Evolutionary conservation across 2,888 invertebrate species (phyloP), one percentile per base, ranked within the genome.

Genomic region (Aporophyla lueneburgensis): DNA sequence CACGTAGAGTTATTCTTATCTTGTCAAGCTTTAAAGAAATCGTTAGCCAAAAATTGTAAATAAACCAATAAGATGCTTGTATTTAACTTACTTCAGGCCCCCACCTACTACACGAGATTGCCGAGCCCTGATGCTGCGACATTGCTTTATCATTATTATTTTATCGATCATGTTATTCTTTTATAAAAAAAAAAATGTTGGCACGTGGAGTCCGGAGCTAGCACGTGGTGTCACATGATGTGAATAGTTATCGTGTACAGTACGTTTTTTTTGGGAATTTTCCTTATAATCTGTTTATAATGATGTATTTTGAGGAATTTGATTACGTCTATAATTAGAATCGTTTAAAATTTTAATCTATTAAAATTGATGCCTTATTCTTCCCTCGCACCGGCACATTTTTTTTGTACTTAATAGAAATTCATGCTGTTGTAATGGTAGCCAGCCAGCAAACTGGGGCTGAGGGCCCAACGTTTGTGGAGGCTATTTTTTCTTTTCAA

Each of bases 61-160:
- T 61, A 14, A 33, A 61, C 81, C 71, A 73, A 76, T 83, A 49
- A 61, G 76, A 51, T 56, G 27, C 33, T 65, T n/a, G 43, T 53
- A 46, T 72, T 51, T 76, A 46, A 71, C 14, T n/a, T 24, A 19
- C 46, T 56, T 59, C 33, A 53, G 70, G 78, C 78, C 73, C 73
- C 78, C 75, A 61, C 71, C 79, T 69, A 71, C 78, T 49, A 59
- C 59, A 69, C 59, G 71, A 40, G 56, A 66, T 69, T 46, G 63
- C 65, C 12, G 69, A 65, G 67, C 49, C 46, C 14, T 33, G 43
- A 72, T 51, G 43, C 43, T 68, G 51, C 59, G 74, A 66, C 53
- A 5, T 61, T 66, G 51, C 54, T 71, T 84, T 81, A 78, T 82
- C 67, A 59, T 72, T 78, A 58, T 62, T 53, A n/a, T 51, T 76